These are phyloP conservation scores for Myanophis thanlyinensis DNA, from an alignment of 2,113 vertebrate genomes.

Conservation along the genomic window DNA sequence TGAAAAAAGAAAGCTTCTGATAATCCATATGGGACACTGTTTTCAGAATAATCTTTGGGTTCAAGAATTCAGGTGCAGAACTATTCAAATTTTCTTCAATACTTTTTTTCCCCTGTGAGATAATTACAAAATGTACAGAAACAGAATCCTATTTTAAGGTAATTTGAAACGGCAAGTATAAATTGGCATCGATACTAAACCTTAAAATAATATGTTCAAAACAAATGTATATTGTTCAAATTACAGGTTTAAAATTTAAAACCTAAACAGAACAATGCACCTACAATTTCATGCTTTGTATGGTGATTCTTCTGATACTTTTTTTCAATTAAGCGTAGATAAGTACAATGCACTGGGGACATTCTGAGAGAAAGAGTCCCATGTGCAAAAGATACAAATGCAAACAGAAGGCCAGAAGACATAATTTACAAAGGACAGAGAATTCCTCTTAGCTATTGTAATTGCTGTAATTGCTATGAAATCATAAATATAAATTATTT, in stretches of 20 bases:
- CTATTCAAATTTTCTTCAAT: constrained; percentile 35
- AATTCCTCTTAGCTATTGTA: not conserved
- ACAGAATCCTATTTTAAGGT: constrained; percentile 14
- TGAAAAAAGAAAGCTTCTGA: constrained; percentile 50
- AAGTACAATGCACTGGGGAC: not conserved
- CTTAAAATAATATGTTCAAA: constrained; percentile 31
- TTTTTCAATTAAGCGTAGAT: not conserved
- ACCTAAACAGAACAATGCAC: not conserved
- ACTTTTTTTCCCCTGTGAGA: not conserved
- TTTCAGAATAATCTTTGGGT: constrained; percentile 49
- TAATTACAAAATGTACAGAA: constrained; percentile 33
- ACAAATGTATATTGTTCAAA: constrained; percentile 22
- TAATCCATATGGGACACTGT: constrained; percentile 55
- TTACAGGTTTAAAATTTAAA: constrained; percentile 39
- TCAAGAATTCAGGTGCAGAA: constrained; percentile 38
- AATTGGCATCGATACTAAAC: constrained; percentile 18
- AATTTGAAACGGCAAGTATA: not conserved
- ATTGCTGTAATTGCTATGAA: not conserved
- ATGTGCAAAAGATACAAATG: not conserved
- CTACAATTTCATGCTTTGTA: not conserved
- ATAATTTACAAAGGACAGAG: not conserved
- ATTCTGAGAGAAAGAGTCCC: not conserved
- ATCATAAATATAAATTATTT: not conserved
- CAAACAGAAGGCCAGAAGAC: not conserved
- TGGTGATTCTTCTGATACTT: not conserved